Conservation (phyloP, 2,113 vertebrate genomes). For the Neotoma lepida region DNA sequence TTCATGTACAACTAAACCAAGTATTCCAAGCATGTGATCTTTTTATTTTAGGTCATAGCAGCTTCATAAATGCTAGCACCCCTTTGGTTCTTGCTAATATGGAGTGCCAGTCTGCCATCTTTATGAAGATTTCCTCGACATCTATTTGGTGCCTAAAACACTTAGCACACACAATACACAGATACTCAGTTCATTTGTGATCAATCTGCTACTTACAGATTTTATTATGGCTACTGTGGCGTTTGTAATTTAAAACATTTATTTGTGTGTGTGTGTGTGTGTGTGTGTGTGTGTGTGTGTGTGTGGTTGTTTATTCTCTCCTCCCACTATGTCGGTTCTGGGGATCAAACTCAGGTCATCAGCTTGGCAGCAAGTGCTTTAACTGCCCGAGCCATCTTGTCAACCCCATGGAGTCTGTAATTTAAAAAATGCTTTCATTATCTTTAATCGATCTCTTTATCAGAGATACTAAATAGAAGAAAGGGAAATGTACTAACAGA, state of each 20-base stretch:
- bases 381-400: neutral
- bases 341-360: neutral
- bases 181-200: neutral
- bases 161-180: neutral
- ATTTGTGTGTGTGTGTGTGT: neutral
- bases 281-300: neutral
- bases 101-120: neutral
- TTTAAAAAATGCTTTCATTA: slow-evolving; percentile 27
- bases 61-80: neutral
- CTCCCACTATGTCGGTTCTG: too few relatives aligned
- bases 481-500: slow-evolving; percentile 13
- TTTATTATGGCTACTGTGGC: neutral
- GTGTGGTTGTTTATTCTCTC: neutral
- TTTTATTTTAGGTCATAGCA: neutral
- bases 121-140: neutral
- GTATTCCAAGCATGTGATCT: neutral
- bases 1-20: slow-evolving; percentile 6
- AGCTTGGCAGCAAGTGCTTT: neutral
- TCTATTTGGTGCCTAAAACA: neutral
- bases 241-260: neutral
- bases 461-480: slow-evolving; percentile 1
- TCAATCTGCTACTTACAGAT: slow-evolving; percentile 22
- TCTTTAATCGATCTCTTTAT: neutral
- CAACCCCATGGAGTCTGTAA: neutral
- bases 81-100: slow-evolving; percentile 26